A percentile compares a stretch with the other conserved stretches of the same genome.
phyloP scores from a whole-genome alignment of 1,140 invertebrate genomes.

The Penaeus indicus region DNA sequence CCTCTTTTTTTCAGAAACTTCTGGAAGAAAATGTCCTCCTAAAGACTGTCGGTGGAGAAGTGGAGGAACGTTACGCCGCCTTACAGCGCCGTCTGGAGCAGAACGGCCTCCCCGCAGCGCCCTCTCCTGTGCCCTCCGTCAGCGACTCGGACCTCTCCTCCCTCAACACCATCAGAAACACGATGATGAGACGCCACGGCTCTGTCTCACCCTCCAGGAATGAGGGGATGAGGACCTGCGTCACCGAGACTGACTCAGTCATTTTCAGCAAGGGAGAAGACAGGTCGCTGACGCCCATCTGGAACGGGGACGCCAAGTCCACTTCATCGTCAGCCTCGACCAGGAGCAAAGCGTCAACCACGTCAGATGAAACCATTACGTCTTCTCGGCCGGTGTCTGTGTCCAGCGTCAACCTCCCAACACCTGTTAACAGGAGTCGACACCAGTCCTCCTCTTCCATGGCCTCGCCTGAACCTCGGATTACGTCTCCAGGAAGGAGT shows the following conservation, averaged over 20 bases:
- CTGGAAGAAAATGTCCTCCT: slow-evolving; percentile 84
- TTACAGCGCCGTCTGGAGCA: slow-evolving; percentile 75
- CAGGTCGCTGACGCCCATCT: slow-evolving; percentile 35
- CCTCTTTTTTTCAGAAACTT: slow-evolving; percentile 75
- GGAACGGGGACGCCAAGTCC: slow-evolving; percentile 22
- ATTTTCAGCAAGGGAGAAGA: slow-evolving; percentile 45
- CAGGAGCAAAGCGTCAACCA: slow-evolving; percentile 16
- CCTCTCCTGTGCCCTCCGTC: slow-evolving; percentile 61
- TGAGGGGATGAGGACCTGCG: slow-evolving; percentile 23
- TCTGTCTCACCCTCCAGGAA: slow-evolving; percentile 47
- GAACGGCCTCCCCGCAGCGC: slow-evolving; percentile 67
- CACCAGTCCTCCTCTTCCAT: slow-evolving; percentile 33
- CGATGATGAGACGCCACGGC: slow-evolving; percentile 40
- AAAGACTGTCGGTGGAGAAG: slow-evolving; percentile 81
- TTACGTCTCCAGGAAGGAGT: slow-evolving; percentile 33
- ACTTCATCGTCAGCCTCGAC: slow-evolving; percentile 32
- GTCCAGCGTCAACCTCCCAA: slow-evolving; percentile 25
- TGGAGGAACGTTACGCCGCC: slow-evolving; percentile 81
- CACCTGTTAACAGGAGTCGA: slow-evolving; percentile 6
- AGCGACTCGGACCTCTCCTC: slow-evolving; percentile 65
- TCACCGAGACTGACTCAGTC: slow-evolving; percentile 59
- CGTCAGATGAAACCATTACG: slow-evolving; percentile 43
- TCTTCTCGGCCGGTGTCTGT: slow-evolving; percentile 44
- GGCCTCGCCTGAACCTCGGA: slow-evolving; percentile 8
- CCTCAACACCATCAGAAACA: slow-evolving; percentile 57